A percentile compares a stretch with the other conserved stretches of the same genome.
These are phyloP conservation scores for Sebastes matsubarae DNA, from an alignment of 2,797 vertebrate species.

Conservation along the genomic window DNA sequence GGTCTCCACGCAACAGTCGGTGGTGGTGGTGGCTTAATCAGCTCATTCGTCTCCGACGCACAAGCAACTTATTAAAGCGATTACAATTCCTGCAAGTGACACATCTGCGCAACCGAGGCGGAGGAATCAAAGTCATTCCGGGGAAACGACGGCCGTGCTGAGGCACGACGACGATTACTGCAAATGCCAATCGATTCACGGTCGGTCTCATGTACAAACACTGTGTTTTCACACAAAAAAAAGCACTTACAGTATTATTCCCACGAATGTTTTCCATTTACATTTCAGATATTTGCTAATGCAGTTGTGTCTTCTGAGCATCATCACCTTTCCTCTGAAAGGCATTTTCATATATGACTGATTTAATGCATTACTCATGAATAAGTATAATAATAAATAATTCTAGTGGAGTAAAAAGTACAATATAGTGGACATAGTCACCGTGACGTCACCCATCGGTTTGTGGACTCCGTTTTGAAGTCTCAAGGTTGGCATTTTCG, in stretches of 20 bases:
- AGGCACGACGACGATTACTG: neutral
- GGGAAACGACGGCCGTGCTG: neutral
- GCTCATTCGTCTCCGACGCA: conserved; percentile 5
- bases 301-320: neutral
- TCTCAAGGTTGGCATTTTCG: too few relatives aligned
- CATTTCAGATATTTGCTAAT: neutral
- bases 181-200: neutral
- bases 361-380: neutral
- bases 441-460: too few relatives aligned
- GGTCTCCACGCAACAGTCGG: conserved; percentile 25
- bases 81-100: conserved; percentile 35
- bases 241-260: too few relatives aligned
- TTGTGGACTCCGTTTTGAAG: too few relatives aligned
- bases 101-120: neutral
- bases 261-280: neutral
- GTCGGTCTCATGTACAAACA: neutral
- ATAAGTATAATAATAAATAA: neutral
- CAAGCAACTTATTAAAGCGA: conserved; percentile 33
- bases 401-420: neutral
- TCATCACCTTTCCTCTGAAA: neutral
- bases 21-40: conserved; percentile 20
- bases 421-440: neutral
- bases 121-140: neutral
- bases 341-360: neutral
- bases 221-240: neutral